phyloP scores from a whole-genome alignment of 2,888 invertebrate genomes.

The Alcis repandata region DNA sequence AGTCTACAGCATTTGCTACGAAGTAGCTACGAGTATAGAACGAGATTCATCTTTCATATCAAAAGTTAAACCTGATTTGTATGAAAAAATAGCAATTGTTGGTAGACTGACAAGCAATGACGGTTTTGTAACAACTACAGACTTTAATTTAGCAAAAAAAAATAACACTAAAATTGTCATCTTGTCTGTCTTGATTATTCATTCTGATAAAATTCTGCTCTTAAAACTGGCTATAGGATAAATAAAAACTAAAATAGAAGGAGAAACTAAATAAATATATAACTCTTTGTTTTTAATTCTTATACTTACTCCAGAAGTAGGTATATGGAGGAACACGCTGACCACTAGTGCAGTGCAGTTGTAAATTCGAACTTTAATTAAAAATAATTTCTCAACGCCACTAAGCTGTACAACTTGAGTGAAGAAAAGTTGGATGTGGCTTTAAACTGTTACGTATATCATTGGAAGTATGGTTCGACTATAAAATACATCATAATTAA shows the following conservation, averaged over 20 bases:
- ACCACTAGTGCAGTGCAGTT: constrained; percentile 33
- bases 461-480: too few species aligned
- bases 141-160: too few species aligned
- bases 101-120: too few species aligned
- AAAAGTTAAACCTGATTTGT: neutral
- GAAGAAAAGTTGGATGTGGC: constrained; percentile 23
- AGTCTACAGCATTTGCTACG: neutral
- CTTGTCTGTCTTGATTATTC: neutral
- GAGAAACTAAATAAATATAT: neutral
- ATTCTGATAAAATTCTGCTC: neutral
- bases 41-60: neutral
- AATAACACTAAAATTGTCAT: too few species aligned
- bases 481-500: too few species aligned
- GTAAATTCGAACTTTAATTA: constrained; percentile 47
- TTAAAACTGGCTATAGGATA: neutral
- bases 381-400: constrained; percentile 43
- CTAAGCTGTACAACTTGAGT: constrained; percentile 23
- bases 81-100: too few species aligned
- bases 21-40: neutral
- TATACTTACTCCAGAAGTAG: neutral
- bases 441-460: neutral
- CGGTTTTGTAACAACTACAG: too few species aligned
- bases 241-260: too few species aligned
- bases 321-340: constrained; percentile 31
- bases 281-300: neutral